Evolutionary conservation across 2,888 invertebrate genomes (phyloP), one percentile per base, ranked within the genome.

Genomic region (Dicycla oo): DNA sequence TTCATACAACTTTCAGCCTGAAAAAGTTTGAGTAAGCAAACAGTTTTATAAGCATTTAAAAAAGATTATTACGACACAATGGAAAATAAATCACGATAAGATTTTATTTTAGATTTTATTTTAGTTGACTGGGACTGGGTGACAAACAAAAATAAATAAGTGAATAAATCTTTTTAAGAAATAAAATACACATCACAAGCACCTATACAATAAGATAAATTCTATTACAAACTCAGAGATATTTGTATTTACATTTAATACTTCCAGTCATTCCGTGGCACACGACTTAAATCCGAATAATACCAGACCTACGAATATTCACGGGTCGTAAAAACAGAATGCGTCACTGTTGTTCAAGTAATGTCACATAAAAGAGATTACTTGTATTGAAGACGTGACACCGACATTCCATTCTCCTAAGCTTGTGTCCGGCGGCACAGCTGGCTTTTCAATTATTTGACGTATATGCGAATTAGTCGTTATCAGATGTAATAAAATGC

Each of bases 401-500:
- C 87, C 85, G 88, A 86, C 89, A 92, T 92, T 91, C 92, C 90
- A 62, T 73, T 78, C 83, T 87, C 79, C 79, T 75, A 77, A 84
- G 82, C 77, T 76, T 75, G 82, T 74, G 80, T 83, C 80, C 84
- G 75, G 73, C 80, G 72, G 67, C 72, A 68, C 74, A 81, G 83
- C 81, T 85, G 88, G 92, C 85, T 88, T 92, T 93, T 93, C 91
- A 94, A 90, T 90, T 93, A 95, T 94, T 93, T 94, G 94, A 94
- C 90, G 91, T 92, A 93, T 93, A 94, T 88, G 95, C 95, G 94
- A 95, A 95, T 95, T 91, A 94, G 90, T 81, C 85, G 88, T 90
- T 94, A 95, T 95, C 94, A 91, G 94, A 94, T 94, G 93, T 94
- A 94, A 95, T 95, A 95, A 95, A 95, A 95, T 93, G 93, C 93